Base-by-base conservation (phyloP, 2,113 vertebrate species). In the Saimiri boliviensis region DNA sequence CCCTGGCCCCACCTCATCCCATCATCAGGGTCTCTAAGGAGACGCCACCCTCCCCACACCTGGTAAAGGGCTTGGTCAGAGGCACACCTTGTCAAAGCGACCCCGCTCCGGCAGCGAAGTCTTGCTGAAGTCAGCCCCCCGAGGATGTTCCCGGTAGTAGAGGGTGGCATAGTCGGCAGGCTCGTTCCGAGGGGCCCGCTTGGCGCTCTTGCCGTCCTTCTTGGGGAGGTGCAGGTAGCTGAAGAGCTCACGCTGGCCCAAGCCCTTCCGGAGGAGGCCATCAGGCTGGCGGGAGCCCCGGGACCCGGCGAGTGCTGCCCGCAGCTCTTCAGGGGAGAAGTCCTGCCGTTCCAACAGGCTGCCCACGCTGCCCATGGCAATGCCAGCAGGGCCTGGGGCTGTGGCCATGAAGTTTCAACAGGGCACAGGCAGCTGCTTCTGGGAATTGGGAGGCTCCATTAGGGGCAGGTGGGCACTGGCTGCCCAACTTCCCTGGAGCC, bases 311-410 rank as follows among this genome's bases (percentile, higher is more conserved):
- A 89, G 99, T 66, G 92, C 98, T 60, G 98, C 97, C 97, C 99
- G 99, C 47, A 99, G 98, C 42, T 98, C 98, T 97, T 99, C 98
- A 0, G 99, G 99, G 32, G 99, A 99, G 66, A 99, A 98, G 45
- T 99, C 99, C 20, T 99, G 99, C 95, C 99, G 99, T 98, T 99
- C 99, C 97, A 99, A 99, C 96, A 99, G 99, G 97, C 99, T 99
- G 97, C 99, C 99, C 93, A 99, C 99, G 3, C 99, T 99, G 97
- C 99, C 99, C 99, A 99, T 99, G 98, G 98, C 98, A 98, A 99
- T 98, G 80, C 97, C 97, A 14, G 98, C 96, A 98, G 99, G 99
- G 96, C 99, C 98, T 98, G 99, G 99, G 98, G 99, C 98, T 98
- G 99, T 99, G 99, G 99, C 99, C 99, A 99, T 99, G 99, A 99